Conservation (phyloP, 2,113 vertebrate genomes). For the Globicephala melas region DNA sequence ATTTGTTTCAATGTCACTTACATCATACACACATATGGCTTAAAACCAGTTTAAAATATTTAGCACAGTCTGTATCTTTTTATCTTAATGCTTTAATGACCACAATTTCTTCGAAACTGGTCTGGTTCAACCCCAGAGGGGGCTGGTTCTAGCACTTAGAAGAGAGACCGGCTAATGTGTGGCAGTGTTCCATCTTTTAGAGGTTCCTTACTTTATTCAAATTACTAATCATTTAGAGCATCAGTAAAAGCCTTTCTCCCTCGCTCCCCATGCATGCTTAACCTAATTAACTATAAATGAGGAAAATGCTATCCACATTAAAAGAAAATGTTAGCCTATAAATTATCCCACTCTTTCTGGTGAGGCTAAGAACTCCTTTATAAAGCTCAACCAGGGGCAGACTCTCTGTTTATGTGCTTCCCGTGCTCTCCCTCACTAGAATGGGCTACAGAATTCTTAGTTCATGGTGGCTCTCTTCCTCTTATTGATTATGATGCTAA, state of each 20-base stretch:
- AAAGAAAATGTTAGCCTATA: slow-evolving; percentile 89
- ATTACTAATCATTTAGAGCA: slow-evolving; percentile 84
- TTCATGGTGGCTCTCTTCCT: background rate
- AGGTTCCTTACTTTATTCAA: slow-evolving; percentile 84
- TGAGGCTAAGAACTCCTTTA: slow-evolving; percentile 70
- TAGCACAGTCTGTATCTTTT: slow-evolving; percentile 66
- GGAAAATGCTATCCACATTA: slow-evolving; percentile 86
- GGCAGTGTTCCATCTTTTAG: slow-evolving; percentile 75
- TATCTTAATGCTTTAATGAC: slow-evolving; percentile 73
- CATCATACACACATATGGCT: background rate
- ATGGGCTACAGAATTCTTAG: background rate
- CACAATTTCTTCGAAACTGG: slow-evolving; percentile 67
- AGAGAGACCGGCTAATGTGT: slow-evolving; percentile 73
- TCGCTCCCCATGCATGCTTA: slow-evolving; percentile 85
- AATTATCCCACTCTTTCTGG: slow-evolving; percentile 81
- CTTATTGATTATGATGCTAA: background rate
- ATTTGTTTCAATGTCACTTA: slow-evolving; percentile 10
- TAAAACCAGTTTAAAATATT: background rate
- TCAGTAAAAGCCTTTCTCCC: slow-evolving; percentile 84
- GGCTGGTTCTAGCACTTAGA: slow-evolving; percentile 68
- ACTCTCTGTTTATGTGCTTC: background rate
- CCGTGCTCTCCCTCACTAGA: background rate
- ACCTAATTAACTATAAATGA: slow-evolving; percentile 89
- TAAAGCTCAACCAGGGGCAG: slow-evolving; percentile 64
- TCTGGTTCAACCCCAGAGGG: slow-evolving; percentile 38